Conservation (phyloP, 2,113 vertebrate species). For the Urocolius indicus region DNA sequence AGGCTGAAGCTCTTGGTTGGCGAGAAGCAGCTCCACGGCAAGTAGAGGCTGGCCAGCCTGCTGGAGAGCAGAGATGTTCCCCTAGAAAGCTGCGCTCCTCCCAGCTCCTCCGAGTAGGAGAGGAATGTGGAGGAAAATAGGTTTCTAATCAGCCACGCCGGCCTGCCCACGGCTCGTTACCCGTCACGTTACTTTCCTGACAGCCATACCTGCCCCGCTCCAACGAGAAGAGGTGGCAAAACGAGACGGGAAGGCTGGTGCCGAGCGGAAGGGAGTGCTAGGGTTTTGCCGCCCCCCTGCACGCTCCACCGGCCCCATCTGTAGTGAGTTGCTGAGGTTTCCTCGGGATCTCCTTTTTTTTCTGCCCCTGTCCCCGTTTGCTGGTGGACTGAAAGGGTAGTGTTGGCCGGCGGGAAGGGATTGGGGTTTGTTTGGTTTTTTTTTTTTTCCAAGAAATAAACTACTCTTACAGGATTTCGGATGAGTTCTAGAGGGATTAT, state of each 20-base stretch:
- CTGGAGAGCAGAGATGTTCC: background rate
- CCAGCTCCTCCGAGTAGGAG: background rate
- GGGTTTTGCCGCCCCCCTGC: background rate
- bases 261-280: background rate
- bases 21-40: background rate
- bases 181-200: background rate
- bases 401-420: background rate
- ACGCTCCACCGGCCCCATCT: background rate
- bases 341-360: background rate
- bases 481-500: too few relatives aligned
- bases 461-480: fast-evolving
- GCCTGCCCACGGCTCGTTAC: background rate
- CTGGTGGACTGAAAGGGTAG: conserved; percentile 3
- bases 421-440: background rate
- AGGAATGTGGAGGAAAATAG: background rate
- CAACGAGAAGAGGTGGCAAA: background rate
- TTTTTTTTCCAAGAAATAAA: background rate
- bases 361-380: background rate
- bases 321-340: background rate
- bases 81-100: fast-evolving
- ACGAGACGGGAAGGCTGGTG: too few relatives aligned
- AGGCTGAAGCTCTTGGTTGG: background rate
- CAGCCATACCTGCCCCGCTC: background rate
- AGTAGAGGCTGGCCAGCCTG: background rate
- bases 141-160: too few relatives aligned